These are phyloP conservation scores for Chionomys nivalis DNA, from an alignment of 2,113 vertebrate genomes.

Conservation along the genomic window DNA sequence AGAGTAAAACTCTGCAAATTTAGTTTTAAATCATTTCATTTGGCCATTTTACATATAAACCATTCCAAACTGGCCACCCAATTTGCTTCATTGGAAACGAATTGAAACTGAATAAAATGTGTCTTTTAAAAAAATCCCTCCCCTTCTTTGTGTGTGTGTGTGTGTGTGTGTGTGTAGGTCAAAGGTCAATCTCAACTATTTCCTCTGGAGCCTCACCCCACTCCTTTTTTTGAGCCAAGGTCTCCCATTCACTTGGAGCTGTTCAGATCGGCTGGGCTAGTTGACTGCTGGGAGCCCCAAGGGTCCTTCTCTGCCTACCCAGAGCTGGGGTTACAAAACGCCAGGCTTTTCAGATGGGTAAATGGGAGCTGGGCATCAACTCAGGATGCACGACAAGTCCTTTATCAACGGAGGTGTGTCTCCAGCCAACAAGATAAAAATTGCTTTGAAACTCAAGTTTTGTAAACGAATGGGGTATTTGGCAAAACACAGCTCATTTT, in stretches of 20 bases:
- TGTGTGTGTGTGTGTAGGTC: neutral
- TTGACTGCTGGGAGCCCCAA: neutral
- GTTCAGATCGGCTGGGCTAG: neutral
- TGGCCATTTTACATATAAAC: neutral
- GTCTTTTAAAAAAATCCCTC: neutral
- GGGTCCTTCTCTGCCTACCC: neutral
- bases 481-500: neutral
- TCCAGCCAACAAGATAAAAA: slow-evolving; percentile 1
- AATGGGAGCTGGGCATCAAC: neutral
- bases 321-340: neutral
- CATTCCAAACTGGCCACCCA: neutral
- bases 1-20: neutral
- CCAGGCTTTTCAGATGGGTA: neutral
- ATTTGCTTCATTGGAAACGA: neutral
- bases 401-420: neutral
- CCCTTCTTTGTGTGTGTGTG: neutral
- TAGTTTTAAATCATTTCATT: neutral
- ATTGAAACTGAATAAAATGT: neutral
- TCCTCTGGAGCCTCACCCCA: neutral
- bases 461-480: neutral
- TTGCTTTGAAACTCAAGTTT: neutral
- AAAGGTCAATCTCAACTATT: neutral
- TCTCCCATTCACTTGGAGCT: neutral
- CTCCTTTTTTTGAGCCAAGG: neutral
- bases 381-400: neutral